phyloP scores from a whole-genome alignment of 23 tunicate genomes.

The Trididemnum miniatum region DNA sequence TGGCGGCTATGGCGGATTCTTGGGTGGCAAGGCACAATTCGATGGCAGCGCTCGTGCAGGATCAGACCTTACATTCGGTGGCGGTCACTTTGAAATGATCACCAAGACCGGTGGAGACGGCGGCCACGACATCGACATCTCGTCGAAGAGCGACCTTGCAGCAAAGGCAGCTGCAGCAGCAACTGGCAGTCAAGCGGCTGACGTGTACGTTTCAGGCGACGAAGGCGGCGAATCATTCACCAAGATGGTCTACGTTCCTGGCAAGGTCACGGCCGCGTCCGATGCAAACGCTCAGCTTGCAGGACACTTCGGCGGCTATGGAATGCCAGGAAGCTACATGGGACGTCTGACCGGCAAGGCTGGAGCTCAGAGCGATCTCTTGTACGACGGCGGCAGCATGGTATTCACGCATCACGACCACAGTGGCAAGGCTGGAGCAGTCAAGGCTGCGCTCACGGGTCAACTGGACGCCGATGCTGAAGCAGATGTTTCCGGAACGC shows the following conservation, averaged over 20 bases:
- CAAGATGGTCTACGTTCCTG: constrained; percentile 18
- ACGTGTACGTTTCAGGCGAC: neutral
- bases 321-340: neutral
- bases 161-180: constrained; percentile 12
- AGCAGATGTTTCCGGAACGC: neutral
- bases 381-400: neutral
- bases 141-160: constrained; percentile 7
- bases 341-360: neutral
- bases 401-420: constrained; percentile 1
- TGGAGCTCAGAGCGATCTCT: constrained; percentile 18
- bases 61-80: neutral
- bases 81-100: constrained; percentile 13
- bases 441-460: constrained; percentile 23
- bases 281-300: constrained; percentile 1
- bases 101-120: constrained; percentile 16
- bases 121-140: neutral
- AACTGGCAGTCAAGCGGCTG: constrained; percentile 20
- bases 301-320: constrained; percentile 10
- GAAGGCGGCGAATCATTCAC: neutral
- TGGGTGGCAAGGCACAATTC: constrained; percentile 19
- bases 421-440: neutral
- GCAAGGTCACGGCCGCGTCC: neutral
- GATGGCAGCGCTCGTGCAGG: neutral
- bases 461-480: neutral
- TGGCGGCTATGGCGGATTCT: neutral